Conservation (phyloP, 1,140 invertebrate species). For the Hirudo medicinalis region DNA sequence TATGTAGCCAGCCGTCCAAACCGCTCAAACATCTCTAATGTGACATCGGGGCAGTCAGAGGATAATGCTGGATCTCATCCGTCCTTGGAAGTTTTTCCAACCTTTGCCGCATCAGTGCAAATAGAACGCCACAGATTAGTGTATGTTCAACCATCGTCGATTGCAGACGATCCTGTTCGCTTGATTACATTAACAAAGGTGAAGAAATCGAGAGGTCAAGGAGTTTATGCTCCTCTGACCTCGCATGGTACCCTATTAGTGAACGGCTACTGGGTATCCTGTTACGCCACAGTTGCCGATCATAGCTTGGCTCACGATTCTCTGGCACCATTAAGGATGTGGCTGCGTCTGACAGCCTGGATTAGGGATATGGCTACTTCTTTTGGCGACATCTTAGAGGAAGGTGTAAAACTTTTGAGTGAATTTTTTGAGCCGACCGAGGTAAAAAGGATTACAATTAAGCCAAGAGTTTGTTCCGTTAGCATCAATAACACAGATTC, state of each 20-base stretch:
- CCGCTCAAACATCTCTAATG: neutral
- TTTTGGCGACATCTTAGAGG: constrained; percentile 1
- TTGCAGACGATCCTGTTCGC: neutral
- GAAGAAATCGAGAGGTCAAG: constrained; percentile 47
- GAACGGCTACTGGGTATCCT: constrained; percentile 76
- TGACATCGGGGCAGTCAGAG: neutral
- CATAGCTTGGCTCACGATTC: constrained; percentile 68
- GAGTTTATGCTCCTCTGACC: constrained; percentile 81
- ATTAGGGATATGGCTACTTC: neutral
- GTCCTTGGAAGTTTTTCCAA: constrained; percentile 38
- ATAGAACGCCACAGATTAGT: constrained; percentile 11
- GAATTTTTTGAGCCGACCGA: no score
- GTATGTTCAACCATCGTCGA: constrained; percentile 39
- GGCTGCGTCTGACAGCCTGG: constrained; percentile 25
- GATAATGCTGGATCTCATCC: constrained; percentile 15
- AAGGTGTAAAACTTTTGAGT: neutral
- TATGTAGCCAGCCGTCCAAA: neutral
- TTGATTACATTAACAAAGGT: constrained; percentile 47
- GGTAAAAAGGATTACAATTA: no score
- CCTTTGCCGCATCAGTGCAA: constrained; percentile 31
- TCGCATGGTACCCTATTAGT: constrained; percentile 71
- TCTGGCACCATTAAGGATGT: constrained; percentile 61
- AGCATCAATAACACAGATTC: no score
- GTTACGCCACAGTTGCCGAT: constrained; percentile 77
- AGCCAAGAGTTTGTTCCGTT: no score